These are phyloP conservation scores for Anagrus nilaparvatae DNA, from an alignment of 1,140 invertebrate species.

Conservation along the genomic window DNA sequence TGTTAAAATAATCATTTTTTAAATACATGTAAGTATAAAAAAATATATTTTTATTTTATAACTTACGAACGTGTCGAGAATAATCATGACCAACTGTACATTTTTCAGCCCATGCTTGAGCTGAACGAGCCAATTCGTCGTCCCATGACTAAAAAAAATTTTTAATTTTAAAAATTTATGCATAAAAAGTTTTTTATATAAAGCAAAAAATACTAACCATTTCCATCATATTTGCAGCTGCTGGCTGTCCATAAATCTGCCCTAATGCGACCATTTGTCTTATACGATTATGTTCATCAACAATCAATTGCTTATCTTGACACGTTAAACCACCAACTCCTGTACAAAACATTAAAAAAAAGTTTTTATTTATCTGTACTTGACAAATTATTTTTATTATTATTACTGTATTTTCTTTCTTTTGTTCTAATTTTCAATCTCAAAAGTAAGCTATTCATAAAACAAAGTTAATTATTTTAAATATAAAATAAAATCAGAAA, in stretches of 20 bases:
- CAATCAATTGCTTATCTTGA: slow-evolving; percentile 61
- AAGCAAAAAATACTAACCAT: slow-evolving; percentile 46
- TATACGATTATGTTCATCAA: slow-evolving; percentile 69
- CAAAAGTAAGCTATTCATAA: too few relatives aligned
- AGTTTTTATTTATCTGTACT: slow-evolving; percentile 11
- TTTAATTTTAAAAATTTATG: slow-evolving; percentile 1
- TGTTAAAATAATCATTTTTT: slow-evolving; percentile 13
- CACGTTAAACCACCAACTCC: slow-evolving; percentile 55
- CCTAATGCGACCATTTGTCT: slow-evolving; percentile 70
- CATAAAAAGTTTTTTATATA: neutral
- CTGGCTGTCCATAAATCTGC: slow-evolving; percentile 61
- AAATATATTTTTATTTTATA: slow-evolving; percentile 1
- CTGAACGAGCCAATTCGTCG: slow-evolving; percentile 68
- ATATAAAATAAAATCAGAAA: too few relatives aligned
- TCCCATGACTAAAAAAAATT: slow-evolving; percentile 62
- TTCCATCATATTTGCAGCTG: slow-evolving; percentile 71
- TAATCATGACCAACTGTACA: slow-evolving; percentile 68
- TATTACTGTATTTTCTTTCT: too few relatives aligned
- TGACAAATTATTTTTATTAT: neutral
- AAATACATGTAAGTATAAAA: neutral
- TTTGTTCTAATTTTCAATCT: too few relatives aligned
- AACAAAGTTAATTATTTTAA: too few relatives aligned
- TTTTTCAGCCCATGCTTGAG: slow-evolving; percentile 73
- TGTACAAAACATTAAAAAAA: slow-evolving; percentile 29
- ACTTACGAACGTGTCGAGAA: slow-evolving; percentile 51